Evolutionary conservation across 2,797 vertebrate genomes (phyloP), one percentile per base, ranked within the genome.

Genomic region (Danio tinwini): DNA sequence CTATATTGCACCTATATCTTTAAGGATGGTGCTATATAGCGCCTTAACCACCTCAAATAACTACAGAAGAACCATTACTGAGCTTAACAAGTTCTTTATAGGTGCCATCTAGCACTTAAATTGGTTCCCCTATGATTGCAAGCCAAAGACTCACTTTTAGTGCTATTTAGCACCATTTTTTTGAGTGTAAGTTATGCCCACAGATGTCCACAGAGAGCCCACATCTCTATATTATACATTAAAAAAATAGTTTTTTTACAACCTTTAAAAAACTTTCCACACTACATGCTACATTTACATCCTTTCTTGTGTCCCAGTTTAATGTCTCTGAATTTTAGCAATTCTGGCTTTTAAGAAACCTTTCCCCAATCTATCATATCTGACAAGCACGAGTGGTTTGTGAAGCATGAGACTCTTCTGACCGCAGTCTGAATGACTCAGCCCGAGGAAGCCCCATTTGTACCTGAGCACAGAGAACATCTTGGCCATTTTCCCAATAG

Each of bases 391-490:
- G 37, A 56, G n/a, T 9, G 2, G 17, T 65, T 80, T 80, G 45
- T 71, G 56, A 72, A 52, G 44, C 12, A 42, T 52, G 9, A 68
- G 68, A 67, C 39, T 40, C 61, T 47, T 67, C 61, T 75, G 52
- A 82, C 56, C 64, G 14, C 82, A 83, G 29, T 64, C 52, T 68
- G 49, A 72, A 78, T 69, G 67, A 82, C 29, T 81, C 47, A 73
- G 52, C 73, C 17, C 7, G 50, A 73, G 19, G 72, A 80, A 72
- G 50, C 59, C 71, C 83, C 63, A 65, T 64, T 64, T 89, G 29
- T 86, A 95, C 94, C 94, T 94, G 90, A 95, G 93, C 74, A 95
- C 94, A 7, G 91, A 91, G 90, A 95, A 95, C 93, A 95, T 95
- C 88, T 94, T 94, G 83, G 94, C 94, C 94, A 95, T 95, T 81